Evolutionary conservation across 1,140 invertebrate genomes (phyloP), one percentile per base, ranked within the genome.

Genomic region (Bombyx mandarina): DNA sequence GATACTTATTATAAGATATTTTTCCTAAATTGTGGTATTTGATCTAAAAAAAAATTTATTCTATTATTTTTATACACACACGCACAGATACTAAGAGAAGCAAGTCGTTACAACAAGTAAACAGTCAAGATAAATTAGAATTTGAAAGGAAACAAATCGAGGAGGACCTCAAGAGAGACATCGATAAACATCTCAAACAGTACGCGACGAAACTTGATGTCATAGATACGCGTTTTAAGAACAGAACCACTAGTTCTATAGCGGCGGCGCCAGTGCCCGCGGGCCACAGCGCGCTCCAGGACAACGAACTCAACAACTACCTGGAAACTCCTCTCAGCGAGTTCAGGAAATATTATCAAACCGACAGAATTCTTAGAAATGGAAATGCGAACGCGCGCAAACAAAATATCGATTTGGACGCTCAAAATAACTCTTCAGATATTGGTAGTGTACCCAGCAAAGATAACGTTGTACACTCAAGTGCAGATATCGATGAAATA

Each of bases 301-400:
- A 63, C 47, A 56, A 66, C 12, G 12, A 18, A 26, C 59, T 10
- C 6, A 55, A 65, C 10, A 10, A 83, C 60, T 86, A 79, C 52
- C 65, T 86, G 48, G 79, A 79, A 61, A 82, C 71, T 7, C 79
- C 81, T 0, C 53, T 86, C 26, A 59, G 45, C 1, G 80, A 86
- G 52, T 86, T 86, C 49, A 76, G 81, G 58, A 86, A 84, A 63
- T 56, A 80, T 7, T 86, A 86, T 60, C 69, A 73, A 26, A 50
- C 65, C 43, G 56, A 65, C 47, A 69, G 58, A 54, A 5, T 35
- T 35, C 43, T 61, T 55, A 6, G 42, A 55, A 51, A 48, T 56
- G 55, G 22, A 54, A n/a, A 10, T 45, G 45, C 8, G 3, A 46
- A 49, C 7, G 22, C 10, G 7, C 9, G 3, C 9, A 7, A 12